These are phyloP conservation scores for Huso huso DNA, from an alignment of 2,797 vertebrate genomes.

Conservation along the genomic window DNA sequence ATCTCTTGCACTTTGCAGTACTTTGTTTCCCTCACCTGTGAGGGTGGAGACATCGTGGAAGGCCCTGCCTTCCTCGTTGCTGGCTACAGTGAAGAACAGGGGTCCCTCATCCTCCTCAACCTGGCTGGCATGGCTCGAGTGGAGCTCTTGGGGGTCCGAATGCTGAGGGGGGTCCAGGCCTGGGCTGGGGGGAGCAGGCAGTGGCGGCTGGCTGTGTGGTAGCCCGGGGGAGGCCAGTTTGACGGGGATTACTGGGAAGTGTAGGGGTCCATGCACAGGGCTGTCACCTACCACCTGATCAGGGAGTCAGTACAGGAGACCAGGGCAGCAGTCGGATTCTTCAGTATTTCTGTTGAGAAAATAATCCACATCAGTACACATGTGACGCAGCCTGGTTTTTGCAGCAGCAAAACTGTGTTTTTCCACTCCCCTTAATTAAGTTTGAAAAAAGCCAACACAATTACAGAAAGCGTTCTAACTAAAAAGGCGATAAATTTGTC, in stretches of 20 bases:
- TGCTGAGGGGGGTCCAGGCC: conserved; percentile 35
- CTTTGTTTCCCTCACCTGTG: conserved; percentile 55
- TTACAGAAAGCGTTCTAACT: conserved; percentile 3
- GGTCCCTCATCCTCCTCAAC: conserved; percentile 39
- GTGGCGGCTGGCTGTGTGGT: conserved; percentile 27
- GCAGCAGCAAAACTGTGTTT: no score
- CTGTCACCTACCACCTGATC: conserved; percentile 31
- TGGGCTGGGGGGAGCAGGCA: conserved; percentile 16
- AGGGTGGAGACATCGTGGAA: conserved; percentile 61
- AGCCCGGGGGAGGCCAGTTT: conserved; percentile 44
- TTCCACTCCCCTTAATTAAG: conserved; percentile 17
- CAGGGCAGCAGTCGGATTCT: conserved; percentile 21
- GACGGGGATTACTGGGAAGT: conserved; percentile 43
- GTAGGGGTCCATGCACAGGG: conserved; percentile 34
- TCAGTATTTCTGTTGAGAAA: conserved; percentile 3
- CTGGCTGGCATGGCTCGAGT: conserved; percentile 43
- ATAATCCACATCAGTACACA: background rate
- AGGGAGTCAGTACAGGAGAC: conserved; percentile 15
- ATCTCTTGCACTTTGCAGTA: no score
- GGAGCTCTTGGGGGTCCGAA: conserved; percentile 37
- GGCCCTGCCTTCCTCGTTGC: conserved; percentile 24
- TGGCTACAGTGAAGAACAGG: conserved; percentile 32
- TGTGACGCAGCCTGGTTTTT: background rate
- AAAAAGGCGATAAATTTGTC: conserved; percentile 2
- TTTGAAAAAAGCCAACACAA: conserved; percentile 7